Base-by-base conservation (phyloP, 2,888 invertebrate genomes). In the Alviniconcha strummeri region DNA sequence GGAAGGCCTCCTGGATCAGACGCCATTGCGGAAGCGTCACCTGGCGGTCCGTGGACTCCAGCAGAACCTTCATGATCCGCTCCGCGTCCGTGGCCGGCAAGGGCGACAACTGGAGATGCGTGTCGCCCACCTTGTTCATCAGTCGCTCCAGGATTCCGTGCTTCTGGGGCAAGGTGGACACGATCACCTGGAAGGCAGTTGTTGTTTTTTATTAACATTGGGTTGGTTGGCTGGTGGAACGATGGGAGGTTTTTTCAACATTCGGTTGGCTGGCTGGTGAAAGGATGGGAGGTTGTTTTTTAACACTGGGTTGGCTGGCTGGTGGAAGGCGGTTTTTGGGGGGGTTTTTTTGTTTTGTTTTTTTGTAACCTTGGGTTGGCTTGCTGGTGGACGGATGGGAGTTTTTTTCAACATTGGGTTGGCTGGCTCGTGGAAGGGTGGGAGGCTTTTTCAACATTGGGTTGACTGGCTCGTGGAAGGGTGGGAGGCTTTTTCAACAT, bases 11-110 rank as follows among this genome's bases (percentile, higher is more conserved):
- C 80, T 90, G 86, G 36, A 92, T 88, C 9, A 88, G 52, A 60
- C 87, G 87, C 88, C 89, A 88, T 82, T 92, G 92, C 3, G 88
- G 85, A 52, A 89, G 85, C 9, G 89, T 90, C 6, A 92, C 89
- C 15, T 82, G 83, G 52, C 79, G 75, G 15, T 83, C 85, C 54
- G 86, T 84, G 8, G 83, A 84, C 55, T 86, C 84, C 85, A 91
- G 86, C 85, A 89, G 84, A 17, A 85, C 84, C 82, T 90, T 88
- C 79, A 92, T 84, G 9, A 91, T 85, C 19, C 88, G 87, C 84
- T 89, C 88, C 80, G 91, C 90, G 67, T 90, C 89, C 9, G 82
- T 84, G 11, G 87, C 64, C 11, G 88, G 88, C 52, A 91, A 87
- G 5, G 89, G 84, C 13, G 86, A 74, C 55, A 91, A 85, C 19